phyloP scores from a whole-genome alignment of 2,797 vertebrate genomes.

The Tenualosa ilisha region DNA sequence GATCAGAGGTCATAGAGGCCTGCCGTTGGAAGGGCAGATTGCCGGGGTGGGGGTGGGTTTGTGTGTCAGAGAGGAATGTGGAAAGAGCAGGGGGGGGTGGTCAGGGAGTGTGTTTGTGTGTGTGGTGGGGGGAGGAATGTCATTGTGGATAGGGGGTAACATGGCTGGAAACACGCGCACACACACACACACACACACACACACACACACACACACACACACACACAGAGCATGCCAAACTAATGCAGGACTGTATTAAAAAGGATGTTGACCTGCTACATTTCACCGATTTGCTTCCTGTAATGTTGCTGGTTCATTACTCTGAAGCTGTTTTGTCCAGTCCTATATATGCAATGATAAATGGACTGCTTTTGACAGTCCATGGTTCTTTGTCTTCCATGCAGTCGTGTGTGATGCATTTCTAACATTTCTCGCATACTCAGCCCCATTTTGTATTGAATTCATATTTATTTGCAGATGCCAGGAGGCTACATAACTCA shows the following conservation, averaged over 20 bases:
- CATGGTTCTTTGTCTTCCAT: background rate
- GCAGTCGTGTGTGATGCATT: background rate
- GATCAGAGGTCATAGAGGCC: background rate
- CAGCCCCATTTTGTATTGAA: background rate
- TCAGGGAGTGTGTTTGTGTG: background rate
- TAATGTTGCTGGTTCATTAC: background rate
- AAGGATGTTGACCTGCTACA: background rate
- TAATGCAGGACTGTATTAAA: background rate
- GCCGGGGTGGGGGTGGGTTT: background rate
- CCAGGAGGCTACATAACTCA: background rate
- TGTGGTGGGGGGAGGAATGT: background rate
- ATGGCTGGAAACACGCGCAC: background rate
- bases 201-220: conserved; percentile 24
- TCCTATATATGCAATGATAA: background rate
- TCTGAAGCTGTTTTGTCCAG: background rate
- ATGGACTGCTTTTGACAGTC: background rate
- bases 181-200: conserved; percentile 27
- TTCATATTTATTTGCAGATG: background rate
- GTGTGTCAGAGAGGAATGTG: conserved; percentile 23
- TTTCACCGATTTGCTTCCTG: background rate
- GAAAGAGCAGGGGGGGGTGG: background rate
- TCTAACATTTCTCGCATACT: background rate
- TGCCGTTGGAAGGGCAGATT: background rate
- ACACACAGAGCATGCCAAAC: conserved; percentile 22
- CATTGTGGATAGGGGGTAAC: background rate